A percentile compares a stretch with the other conserved stretches of the same genome.
Evolutionary conservation across 2,888 invertebrate species (phyloP).

Genomic region (Dolomedes plantarius): DNA sequence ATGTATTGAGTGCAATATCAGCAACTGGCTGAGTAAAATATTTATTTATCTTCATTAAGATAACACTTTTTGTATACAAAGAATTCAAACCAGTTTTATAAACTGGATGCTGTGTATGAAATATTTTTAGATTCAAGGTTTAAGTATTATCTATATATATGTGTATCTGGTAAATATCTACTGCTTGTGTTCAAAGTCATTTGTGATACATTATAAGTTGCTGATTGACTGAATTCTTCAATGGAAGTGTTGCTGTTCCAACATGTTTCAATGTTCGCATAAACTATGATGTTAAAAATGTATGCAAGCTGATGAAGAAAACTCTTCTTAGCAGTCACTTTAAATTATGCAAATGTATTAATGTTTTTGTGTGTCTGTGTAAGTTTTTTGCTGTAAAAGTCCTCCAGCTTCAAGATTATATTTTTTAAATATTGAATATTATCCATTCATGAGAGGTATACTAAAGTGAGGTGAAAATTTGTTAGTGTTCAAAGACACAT

Average conservation of each 20-base stretch:
- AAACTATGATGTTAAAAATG: not conserved
- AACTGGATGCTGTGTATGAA: not conserved
- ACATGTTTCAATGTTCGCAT: not conserved
- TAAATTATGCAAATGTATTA: slow-evolving; percentile 1
- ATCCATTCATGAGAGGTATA: too few species aligned
- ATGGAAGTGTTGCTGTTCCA: not conserved
- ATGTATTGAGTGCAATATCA: slow-evolving; percentile 1
- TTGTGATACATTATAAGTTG: not conserved
- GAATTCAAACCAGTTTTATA: not conserved
- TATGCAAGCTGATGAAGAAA: not conserved
- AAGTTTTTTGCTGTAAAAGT: not conserved
- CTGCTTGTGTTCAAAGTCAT: not conserved
- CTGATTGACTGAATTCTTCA: not conserved
- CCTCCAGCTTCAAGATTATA: not conserved
- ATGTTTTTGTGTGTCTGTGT: not conserved
- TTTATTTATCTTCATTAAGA: not conserved
- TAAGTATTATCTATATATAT: not conserved
- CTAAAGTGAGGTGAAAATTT: too few species aligned
- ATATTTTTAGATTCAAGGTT: slow-evolving; percentile 3
- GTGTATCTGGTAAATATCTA: not conserved
- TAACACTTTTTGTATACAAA: not conserved
- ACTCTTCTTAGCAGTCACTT: slow-evolving; percentile 4
- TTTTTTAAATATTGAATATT: too few species aligned
- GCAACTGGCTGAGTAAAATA: not conserved
- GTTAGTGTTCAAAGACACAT: too few species aligned